A percentile compares a stretch with the other conserved stretches of the same genome.
Evolutionary conservation across 2,113 vertebrate species (phyloP).

Genomic region (Mastomys natalensis): DNA sequence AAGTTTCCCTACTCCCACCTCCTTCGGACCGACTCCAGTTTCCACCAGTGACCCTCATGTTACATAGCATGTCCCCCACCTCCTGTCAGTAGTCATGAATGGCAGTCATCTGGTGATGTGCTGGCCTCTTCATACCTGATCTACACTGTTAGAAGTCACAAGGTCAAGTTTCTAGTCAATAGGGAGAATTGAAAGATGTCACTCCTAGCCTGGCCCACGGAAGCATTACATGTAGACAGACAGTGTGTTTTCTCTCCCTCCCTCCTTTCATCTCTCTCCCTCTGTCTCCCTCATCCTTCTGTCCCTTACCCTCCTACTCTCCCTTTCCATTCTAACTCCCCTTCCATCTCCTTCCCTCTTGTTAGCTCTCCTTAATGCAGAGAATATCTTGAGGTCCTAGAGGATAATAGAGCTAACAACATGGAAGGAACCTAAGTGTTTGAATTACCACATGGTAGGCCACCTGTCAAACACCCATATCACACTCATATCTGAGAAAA

Average conservation of each 20-base stretch:
- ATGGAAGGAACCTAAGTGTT: neutral
- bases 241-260: neutral
- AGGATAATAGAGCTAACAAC: neutral
- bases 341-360: too few species aligned
- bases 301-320: too few species aligned
- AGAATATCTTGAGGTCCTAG: conserved; percentile 24
- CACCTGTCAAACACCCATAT: conserved; percentile 43
- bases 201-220: neutral
- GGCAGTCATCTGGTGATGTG: neutral
- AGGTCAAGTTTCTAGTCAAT: neutral
- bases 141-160: neutral
- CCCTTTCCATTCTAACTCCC: neutral
- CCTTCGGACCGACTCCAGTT: neutral
- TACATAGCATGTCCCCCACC: too few species aligned
- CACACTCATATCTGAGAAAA: conserved; percentile 41
- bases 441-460: conserved; percentile 38
- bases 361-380: neutral
- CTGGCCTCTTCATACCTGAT: neutral
- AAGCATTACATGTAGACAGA: too few species aligned
- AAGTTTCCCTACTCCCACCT: neutral
- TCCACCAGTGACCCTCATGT: neutral
- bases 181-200: neutral
- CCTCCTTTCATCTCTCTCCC: too few species aligned
- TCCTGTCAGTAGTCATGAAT: neutral
- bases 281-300: neutral